A percentile compares a stretch with the other conserved stretches of the same genome.
These are phyloP conservation scores for Sycophila texana DNA, from an alignment of 2,888 invertebrate genomes.

Conservation along the genomic window DNA sequence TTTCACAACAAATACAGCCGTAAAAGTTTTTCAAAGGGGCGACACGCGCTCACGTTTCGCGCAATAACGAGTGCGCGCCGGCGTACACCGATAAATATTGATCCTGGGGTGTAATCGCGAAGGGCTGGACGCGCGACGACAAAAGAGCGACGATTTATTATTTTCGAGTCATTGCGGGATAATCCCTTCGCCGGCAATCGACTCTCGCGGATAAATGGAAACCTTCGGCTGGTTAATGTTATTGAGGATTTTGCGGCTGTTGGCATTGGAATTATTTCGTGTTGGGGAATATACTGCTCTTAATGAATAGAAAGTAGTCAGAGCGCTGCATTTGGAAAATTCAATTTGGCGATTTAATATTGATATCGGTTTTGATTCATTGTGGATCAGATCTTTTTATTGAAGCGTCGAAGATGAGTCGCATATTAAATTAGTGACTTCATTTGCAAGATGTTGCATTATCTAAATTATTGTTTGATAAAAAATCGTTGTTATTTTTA, in stretches of 20 bases:
- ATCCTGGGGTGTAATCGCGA: conserved; percentile 33
- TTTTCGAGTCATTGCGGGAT: conserved; percentile 36
- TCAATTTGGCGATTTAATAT: not conserved
- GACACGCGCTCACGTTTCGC: conserved; percentile 26
- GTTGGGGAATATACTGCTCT: not conserved
- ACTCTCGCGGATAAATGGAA: conserved; percentile 38
- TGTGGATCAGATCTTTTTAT: not conserved
- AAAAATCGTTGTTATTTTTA: no score
- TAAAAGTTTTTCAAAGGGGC: conserved; percentile 50
- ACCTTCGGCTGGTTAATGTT: conserved; percentile 4
- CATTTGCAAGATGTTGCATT: no score
- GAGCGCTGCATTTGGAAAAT: not conserved
- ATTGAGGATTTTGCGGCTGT: conserved; percentile 6
- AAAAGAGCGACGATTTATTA: conserved; percentile 53
- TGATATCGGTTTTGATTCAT: not conserved
- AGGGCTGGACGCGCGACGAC: conserved; percentile 26
- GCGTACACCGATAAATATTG: conserved; percentile 53
- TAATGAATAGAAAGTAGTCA: no score
- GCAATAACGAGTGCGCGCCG: conserved; percentile 12
- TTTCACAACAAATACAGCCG: conserved; percentile 52
- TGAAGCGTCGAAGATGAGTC: no score
- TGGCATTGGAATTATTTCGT: not conserved
- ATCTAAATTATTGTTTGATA: no score
- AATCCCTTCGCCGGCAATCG: conserved; percentile 35
- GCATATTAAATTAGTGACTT: no score